Base-by-base conservation (phyloP, 2,888 invertebrate genomes). In the Heliconius charithonia region DNA sequence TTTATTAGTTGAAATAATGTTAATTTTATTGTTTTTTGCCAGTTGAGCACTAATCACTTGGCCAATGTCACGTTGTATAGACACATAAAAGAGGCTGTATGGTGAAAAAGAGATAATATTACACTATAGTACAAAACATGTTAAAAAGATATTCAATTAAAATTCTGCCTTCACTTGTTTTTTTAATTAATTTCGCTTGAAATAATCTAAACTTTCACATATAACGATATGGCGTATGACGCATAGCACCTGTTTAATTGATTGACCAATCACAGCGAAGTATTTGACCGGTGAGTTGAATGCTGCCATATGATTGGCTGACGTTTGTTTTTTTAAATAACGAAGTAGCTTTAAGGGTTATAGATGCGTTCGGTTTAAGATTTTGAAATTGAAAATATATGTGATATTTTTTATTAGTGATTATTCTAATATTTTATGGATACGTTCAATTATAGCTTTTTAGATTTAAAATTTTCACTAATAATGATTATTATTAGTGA, bases 221-320 rank as follows among this genome's bases (percentile, higher is more conserved):
- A 88, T 89, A 89, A 91, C 92, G 92, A 89, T 92, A 94, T 93
- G 93, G 93, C 93, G 93, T 92, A 93, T 94, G 94, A 95, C 94
- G 95, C 94, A 94, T 92, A 90, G 93, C 93, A 94, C 92, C 93
- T 94, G 94, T 91, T 92, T 76, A 86, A 88, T 84, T 81, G 83
- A 37, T 81, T 75, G 71, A 74, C 94, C 93, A 94, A 94, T 94
- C 87, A 89, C 83, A 87, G 85, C 83, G 27, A 75, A 80, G 79
- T 83, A 90, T 91, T 89, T 85, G 87, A 91, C 94, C 94, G 92
- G 93, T 94, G 89, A 88, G 84, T 87, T 86, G 85, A 92, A 91
- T 88, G 86, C 87, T 87, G 81, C 77, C 86, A 86, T 88, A 81
- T 83, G 78, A 93, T 93, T 93, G 92, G 93, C 37, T 79, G 67